Evolutionary conservation across 2,113 vertebrate species (phyloP), one percentile per base, ranked within the genome.

Genomic region (Colossoma macropomum): DNA sequence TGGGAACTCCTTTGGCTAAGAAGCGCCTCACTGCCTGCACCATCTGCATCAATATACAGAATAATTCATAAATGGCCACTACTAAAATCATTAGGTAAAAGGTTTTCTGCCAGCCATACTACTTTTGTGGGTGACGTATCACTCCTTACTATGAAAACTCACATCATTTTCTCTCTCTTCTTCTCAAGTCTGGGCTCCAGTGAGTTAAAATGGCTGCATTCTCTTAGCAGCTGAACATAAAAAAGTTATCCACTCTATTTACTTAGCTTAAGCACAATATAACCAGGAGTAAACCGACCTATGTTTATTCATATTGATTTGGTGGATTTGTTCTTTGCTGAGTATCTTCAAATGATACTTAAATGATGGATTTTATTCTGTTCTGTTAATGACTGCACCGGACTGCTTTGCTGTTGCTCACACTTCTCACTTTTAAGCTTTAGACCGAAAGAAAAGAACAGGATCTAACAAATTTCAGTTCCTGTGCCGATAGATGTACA

Each of bases 1-100:
- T 83, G 63, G 63, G 71, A 79, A 82, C 72, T 65, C 41, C 17
- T 50, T 25, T 77, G 68, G 75, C 69, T 76, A 52, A 48, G n/a
- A 65, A 75, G 66, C 75, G 50, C 30, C 28, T 75, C 72, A 28
- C 54, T 54, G 50, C 62, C 65, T 28, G 62, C 34, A 75, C 10
- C 16, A 56, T 38, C 54, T 23, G 4, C 27, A 27, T 56, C 13
- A 56, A 75, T 25, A 41, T 54, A 28, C 15, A 54, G 52, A 52
- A 12, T 23, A 8, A 68, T 28, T 66, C 52, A 59, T 32, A 48
- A 38, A 27, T 27, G 23, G 34, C 59, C 54, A 60, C 28, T 60
- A 74, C 27, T 10, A 30, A 75, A 56, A 63, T 12, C 16, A 9
- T n/a, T 25, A n/a, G n/a, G n/a, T n/a, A n/a, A n/a, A n/a, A n/a